A percentile compares a stretch with the other conserved stretches of the same genome.
Evolutionary conservation across 2,797 vertebrate species (phyloP).

Genomic region (Gouania willdenowi): DNA sequence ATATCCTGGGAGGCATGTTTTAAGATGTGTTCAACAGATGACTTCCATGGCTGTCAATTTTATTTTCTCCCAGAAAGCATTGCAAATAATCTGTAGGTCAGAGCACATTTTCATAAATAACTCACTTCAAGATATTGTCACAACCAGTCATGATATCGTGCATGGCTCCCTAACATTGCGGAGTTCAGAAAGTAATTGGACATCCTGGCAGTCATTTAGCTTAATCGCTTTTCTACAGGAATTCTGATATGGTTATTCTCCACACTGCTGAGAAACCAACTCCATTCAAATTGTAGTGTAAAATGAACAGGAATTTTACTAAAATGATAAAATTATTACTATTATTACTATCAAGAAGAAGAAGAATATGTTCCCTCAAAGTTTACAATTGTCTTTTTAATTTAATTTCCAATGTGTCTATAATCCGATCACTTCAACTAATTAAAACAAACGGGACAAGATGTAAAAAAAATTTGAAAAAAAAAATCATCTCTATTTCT

Average conservation of each 20-base stretch:
- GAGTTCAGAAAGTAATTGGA: constrained; percentile 47
- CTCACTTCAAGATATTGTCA: constrained; percentile 43
- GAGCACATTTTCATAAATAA: constrained; percentile 52
- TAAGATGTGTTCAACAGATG: constrained; percentile 48
- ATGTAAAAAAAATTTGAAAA: not conserved
- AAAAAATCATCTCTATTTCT: constrained; percentile 48
- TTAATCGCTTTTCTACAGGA: constrained; percentile 41
- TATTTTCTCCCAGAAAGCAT: constrained; percentile 39
- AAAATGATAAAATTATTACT: too few relatives aligned
- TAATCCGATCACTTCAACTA: too few relatives aligned
- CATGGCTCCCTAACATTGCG: constrained; percentile 34
- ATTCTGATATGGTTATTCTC: constrained; percentile 19
- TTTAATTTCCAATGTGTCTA: too few relatives aligned
- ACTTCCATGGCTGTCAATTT: constrained; percentile 44
- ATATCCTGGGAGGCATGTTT: constrained; percentile 38
- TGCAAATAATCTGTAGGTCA: constrained; percentile 50
- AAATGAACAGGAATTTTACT: too few relatives aligned
- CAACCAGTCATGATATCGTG: constrained; percentile 44
- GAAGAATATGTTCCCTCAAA: too few relatives aligned
- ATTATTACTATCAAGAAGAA: too few relatives aligned
- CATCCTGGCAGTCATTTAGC: constrained; percentile 48
- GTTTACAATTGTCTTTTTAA: too few relatives aligned
- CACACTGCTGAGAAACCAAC: not conserved
- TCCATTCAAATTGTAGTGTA: too few relatives aligned
- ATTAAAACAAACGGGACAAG: not conserved